Percentiles rank a stretch among this genome's conserved stretches.
Conservation (phyloP, 2,888 invertebrate species). For the Hyposoter didymator region DNA sequence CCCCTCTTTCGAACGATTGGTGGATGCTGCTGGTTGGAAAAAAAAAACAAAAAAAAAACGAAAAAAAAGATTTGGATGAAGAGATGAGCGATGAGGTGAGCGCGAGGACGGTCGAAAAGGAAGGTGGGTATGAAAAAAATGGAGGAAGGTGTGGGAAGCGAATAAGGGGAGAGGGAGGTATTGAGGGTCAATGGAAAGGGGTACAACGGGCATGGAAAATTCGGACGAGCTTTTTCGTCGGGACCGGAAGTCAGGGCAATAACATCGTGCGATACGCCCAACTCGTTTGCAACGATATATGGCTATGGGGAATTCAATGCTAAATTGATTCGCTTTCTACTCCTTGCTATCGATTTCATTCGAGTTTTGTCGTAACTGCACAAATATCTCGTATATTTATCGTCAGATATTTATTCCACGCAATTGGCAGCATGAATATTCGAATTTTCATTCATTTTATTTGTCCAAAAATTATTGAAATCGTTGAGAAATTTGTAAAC, state of each 20-base stretch:
- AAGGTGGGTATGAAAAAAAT: conserved; percentile 40
- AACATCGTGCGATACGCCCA: conserved; percentile 62
- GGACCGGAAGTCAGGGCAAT: conserved; percentile 65
- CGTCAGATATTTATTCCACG: too few species aligned
- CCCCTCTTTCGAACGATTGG: conserved; percentile 38
- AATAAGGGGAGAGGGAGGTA: neutral
- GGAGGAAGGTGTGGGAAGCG: conserved; percentile 10
- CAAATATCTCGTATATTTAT: neutral
- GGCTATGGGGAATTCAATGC: conserved; percentile 4
- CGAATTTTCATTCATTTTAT: neutral
- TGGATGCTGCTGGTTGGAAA: conserved; percentile 51
- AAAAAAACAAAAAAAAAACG: neutral
- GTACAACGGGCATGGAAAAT: conserved; percentile 34
- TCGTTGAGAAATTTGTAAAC: neutral
- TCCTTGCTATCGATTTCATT: neutral
- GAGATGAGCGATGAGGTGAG: conserved; percentile 60
- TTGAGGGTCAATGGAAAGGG: conserved; percentile 4
- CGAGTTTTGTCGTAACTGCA: neutral
- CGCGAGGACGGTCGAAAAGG: conserved; percentile 21
- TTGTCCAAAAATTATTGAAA: neutral
- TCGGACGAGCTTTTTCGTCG: conserved; percentile 54
- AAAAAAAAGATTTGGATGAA: conserved; percentile 42
- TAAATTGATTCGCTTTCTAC: neutral
- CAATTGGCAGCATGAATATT: neutral
- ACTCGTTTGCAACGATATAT: conserved; percentile 64